Conservation (phyloP, 2,888 invertebrate genomes). For the Eupithecia abbreviata region DNA sequence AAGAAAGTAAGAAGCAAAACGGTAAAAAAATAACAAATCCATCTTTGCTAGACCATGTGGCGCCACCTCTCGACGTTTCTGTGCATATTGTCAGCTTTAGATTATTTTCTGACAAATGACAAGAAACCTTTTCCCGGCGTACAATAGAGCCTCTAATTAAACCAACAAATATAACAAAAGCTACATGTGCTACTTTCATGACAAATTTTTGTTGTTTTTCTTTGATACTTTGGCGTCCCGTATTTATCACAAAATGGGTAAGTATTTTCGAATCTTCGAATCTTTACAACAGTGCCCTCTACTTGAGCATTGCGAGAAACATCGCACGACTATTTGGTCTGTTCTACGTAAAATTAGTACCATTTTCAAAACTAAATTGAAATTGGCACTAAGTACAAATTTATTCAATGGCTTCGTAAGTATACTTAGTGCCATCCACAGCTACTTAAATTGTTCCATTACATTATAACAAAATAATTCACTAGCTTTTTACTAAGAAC, state of each 20-base stretch:
- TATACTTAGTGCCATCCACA: background rate
- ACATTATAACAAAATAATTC: conserved; percentile 36
- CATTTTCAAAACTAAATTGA: background rate
- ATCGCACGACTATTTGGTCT: conserved; percentile 8
- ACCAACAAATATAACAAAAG: background rate
- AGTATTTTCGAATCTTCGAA: background rate
- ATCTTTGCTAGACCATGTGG: conserved; percentile 8
- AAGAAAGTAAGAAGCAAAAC: background rate
- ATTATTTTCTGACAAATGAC: conserved; percentile 34
- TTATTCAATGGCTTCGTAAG: background rate
- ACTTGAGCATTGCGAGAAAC: conserved; percentile 24
- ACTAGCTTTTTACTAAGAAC: conserved; percentile 40
- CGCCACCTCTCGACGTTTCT: conserved; percentile 29
- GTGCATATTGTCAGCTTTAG: conserved; percentile 32
- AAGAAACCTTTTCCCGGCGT: conserved; percentile 30
- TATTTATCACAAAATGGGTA: background rate
- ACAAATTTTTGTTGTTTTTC: background rate
- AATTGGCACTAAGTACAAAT: background rate
- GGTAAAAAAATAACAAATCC: background rate
- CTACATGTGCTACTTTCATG: background rate
- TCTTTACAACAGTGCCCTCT: background rate
- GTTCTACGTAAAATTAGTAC: conserved; percentile 1
- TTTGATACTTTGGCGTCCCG: background rate
- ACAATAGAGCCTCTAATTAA: background rate
- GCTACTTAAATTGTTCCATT: conserved; percentile 32